Base-by-base conservation (phyloP, 2,888 invertebrate species). In the Sarcophaga subvicina region DNA sequence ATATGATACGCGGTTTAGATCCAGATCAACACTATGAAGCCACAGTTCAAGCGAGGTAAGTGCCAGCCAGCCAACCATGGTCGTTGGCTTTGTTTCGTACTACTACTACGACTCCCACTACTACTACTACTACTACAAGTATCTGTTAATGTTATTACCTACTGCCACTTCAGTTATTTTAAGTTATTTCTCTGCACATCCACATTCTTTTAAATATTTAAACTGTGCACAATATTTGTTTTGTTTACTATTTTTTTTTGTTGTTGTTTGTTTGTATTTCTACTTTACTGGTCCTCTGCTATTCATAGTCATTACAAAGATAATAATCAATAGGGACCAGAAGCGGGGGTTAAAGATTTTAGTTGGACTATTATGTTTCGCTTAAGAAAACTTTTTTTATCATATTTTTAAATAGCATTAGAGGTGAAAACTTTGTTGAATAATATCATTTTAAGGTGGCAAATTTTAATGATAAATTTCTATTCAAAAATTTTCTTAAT, bases 1-100 rank as follows among this genome's bases (percentile, higher is more conserved):
- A 96, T 92, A 94, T 95, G 92, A 95, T 96, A 91, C 94, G 95
- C 89, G 95, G 95, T 76, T 94, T 96, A 89, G 95, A 96, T 90
- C 94, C 95, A 17, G 95, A 95, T 86, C 94, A 95, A 82, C 95
- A 95, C 90, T 96, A 96, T 90, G 96, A 96, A 91, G 96, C 96
- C 80, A 95, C 95, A 91, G 95, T 96, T 81, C 95, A 95, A 90
- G 95, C 96, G 80, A 94, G 95, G 93, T 93, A 89, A 92, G 91
- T 90, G 64, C 49, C 59, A 17, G 17, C 54, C 17, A 17, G 54
- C 54, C 14, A 49, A 49, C 49, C 37, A 66, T 62, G 10, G 62
- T 47, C 59, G 37, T 77, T 70, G 25, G 27, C 12, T 70, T 45
- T 49, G 11, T 5, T 66, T 54, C 49, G 25, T 37, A 0, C 10